Evolutionary conservation across 1,140 invertebrate genomes (phyloP).

Genomic region (Odontomachus brunneus): DNA sequence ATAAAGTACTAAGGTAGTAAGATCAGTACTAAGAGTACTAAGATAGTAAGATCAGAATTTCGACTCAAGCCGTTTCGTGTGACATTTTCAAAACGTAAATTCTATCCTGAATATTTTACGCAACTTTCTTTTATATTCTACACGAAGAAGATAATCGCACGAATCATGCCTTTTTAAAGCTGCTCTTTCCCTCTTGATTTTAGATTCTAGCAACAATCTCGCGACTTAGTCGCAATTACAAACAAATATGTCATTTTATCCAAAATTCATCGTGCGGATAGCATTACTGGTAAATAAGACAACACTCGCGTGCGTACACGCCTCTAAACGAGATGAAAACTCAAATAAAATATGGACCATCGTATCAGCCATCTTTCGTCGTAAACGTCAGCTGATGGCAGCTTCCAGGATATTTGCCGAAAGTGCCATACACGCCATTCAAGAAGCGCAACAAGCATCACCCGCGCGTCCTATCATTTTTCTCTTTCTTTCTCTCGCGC

Average conservation of each 20-base stretch:
- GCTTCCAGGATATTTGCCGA: constrained; percentile 21
- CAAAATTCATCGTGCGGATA: background rate
- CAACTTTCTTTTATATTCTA: background rate
- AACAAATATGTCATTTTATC: too few species aligned
- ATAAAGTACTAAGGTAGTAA: too few species aligned
- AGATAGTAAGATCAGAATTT: too few species aligned
- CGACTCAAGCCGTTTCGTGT: too few species aligned
- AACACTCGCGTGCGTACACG: background rate
- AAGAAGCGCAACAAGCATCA: constrained; percentile 3
- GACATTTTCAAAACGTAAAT: too few species aligned
- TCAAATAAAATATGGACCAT: constrained; percentile 24
- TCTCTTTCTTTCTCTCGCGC: background rate
- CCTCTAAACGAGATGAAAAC: constrained; percentile 20
- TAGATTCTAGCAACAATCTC: background rate
- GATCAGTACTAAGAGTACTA: too few species aligned
- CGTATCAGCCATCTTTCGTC: constrained; percentile 9
- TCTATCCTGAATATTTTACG: background rate
- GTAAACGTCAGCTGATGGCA: background rate
- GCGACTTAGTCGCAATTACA: background rate
- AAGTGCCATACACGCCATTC: constrained; percentile 14
- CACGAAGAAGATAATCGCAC: too few species aligned
- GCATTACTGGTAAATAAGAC: background rate
- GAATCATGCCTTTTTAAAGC: too few species aligned
- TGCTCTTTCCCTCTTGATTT: too few species aligned
- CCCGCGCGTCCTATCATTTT: background rate